These are phyloP conservation scores for Sycophila sp. DNA, from an alignment of 1,140 invertebrate genomes.

Conservation along the genomic window DNA sequence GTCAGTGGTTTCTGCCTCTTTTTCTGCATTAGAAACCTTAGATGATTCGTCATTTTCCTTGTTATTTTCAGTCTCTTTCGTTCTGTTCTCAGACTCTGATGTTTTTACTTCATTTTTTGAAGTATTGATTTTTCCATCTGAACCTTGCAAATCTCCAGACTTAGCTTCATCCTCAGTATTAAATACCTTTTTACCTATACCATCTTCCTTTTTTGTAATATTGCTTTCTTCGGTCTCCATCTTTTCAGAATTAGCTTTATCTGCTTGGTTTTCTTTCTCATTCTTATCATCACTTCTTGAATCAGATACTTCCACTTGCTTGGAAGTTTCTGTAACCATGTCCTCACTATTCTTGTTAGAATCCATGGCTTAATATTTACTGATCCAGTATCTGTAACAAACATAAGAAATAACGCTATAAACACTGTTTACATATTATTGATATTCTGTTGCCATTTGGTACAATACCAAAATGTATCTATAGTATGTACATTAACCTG, in stretches of 20 bases:
- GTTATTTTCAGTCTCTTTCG: conserved; percentile 16
- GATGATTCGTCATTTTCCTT: background rate
- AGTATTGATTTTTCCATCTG: conserved; percentile 33
- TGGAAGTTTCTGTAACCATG: conserved; percentile 20
- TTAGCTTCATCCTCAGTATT: background rate
- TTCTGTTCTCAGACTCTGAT: no score
- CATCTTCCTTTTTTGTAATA: conserved; percentile 1
- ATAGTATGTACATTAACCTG: conserved; percentile 38
- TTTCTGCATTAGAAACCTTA: background rate
- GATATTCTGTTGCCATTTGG: conserved; percentile 25
- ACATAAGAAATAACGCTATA: conserved; percentile 4
- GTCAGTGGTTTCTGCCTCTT: conserved; percentile 16
- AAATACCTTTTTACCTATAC: background rate
- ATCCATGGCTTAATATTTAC: conserved; percentile 13
- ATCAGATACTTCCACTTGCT: conserved; percentile 24
- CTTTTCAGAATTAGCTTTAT: conserved; percentile 7
- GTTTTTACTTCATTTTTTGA: conserved; percentile 12
- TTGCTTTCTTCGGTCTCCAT: conserved; percentile 15
- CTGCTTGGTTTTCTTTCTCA: conserved; percentile 12
- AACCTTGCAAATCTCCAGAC: background rate
- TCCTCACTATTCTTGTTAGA: conserved; percentile 22
- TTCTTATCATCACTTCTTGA: conserved; percentile 23
- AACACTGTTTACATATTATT: conserved; percentile 27
- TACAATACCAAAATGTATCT: conserved; percentile 15
- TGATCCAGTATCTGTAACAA: conserved; percentile 17